phyloP scores from a whole-genome alignment of 2,888 invertebrate genomes.

The Microplitis deprimator region DNA sequence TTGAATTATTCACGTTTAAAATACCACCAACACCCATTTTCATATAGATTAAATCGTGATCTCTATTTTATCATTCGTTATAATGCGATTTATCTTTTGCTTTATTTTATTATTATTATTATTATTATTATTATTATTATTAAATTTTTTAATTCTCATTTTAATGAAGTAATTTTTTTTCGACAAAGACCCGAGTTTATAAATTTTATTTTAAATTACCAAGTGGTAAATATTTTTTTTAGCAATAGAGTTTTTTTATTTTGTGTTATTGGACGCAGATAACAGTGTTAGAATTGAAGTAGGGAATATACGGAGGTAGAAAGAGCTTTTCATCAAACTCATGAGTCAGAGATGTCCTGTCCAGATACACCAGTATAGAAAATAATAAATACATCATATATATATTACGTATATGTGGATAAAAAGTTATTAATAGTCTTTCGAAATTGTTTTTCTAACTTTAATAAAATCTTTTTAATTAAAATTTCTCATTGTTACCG shows the following conservation, averaged over 20 bases:
- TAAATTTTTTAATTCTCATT: not conserved
- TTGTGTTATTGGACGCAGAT: not conserved
- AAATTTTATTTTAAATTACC: not conserved
- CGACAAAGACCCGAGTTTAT: not conserved
- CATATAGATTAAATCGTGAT: not conserved
- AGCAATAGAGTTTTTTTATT: not conserved
- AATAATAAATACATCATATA: conserved; percentile 13
- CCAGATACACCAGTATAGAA: conserved; percentile 10
- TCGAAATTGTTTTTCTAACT: conserved; percentile 5
- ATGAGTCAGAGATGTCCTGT: conserved; percentile 22
- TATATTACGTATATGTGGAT: no score
- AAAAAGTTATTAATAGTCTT: conserved; percentile 12
- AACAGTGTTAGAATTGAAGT: not conserved
- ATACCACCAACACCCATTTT: not conserved
- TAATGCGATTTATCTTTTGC: not conserved
- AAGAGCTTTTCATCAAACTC: conserved; percentile 28
- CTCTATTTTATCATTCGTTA: not conserved
- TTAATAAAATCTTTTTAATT: not conserved
- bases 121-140: not conserved
- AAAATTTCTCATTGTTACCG: not conserved
- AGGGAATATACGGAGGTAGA: conserved; percentile 8
- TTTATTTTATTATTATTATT: not conserved
- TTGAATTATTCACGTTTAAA: not conserved
- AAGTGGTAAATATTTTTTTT: not conserved
- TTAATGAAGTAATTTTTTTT: not conserved